Evolutionary conservation across 2,113 vertebrate species (phyloP), one percentile per base, ranked within the genome.

Genomic region (Brachionichthys hirsutus): DNA sequence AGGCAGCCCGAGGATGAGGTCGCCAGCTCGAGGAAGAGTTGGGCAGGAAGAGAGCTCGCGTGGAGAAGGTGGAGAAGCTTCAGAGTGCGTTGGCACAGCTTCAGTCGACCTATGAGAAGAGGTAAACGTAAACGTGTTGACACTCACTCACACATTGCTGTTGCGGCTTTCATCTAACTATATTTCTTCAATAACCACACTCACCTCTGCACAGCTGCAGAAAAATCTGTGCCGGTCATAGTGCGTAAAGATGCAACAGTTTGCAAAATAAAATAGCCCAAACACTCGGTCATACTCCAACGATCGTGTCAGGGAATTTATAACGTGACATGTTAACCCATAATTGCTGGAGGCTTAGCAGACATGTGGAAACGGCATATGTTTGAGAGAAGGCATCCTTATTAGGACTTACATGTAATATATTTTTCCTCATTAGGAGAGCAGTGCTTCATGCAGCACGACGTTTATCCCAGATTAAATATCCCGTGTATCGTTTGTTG

Each of bases 51-150:
- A 87, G 93, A 55, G 96, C 95, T 0, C 98, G 98, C 0, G 95
- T 99, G 71, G 96, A 98, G 81, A 98, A 97, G 81, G 97, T 98
- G 66, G 97, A 99, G 85, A 78, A 94, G 77, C 90, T 99, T 65
- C 97, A 99, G 90, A 95, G 95, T 17, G 96, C 97, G 0, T 89
- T 98, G 44, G 94, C 92, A 40, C 97, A 99, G 88, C 92, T 99
- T 42, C 97, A 99, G 89, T 94, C 95, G 0, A 96, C 97, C 62
- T 98, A 97, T 0, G 97, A 99, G 85, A 99, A 99, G 89, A 87
- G 97, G 1, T 97, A 98, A 83, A 91, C n/a, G 24, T 30, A 46
- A 6, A 17, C 1, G 0, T 36, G 52, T 13, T 34, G 14, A 53
- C 19, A 22, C 44, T 38, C 24, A 24, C 44, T 24, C 18, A 38